Evolutionary conservation across 2,113 vertebrate genomes (phyloP).

Genomic region (Spheniscus mendiculus): DNA sequence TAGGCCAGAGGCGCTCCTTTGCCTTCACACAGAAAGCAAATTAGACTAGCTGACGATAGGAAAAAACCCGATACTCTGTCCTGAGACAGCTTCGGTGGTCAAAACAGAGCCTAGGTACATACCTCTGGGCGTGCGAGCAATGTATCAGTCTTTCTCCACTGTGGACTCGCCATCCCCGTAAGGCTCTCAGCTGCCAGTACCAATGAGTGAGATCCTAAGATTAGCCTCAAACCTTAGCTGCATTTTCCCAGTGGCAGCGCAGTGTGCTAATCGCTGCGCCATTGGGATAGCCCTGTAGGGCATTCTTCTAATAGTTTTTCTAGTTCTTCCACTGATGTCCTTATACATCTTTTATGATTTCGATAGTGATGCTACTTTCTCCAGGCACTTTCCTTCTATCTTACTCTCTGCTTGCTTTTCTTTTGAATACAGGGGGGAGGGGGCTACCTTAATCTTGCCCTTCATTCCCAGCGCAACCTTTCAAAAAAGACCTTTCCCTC

Average conservation of each 20-base stretch:
- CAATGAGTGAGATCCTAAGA: background rate
- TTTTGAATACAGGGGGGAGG: background rate
- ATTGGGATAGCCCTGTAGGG: conserved; percentile 31
- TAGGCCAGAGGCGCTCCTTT: background rate
- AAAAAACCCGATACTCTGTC: background rate
- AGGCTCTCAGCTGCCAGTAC: background rate
- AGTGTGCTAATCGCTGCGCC: conserved; percentile 28
- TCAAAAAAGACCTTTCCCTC: conserved; percentile 1
- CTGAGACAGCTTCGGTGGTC: background rate
- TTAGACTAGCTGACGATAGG: background rate
- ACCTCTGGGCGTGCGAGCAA: background rate
- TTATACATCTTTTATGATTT: conserved; percentile 69
- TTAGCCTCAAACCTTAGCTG: background rate
- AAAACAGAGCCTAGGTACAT: background rate
- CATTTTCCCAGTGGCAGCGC: background rate
- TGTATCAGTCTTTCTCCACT: background rate
- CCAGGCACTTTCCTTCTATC: conserved; percentile 47
- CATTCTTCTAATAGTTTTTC: conserved; percentile 53
- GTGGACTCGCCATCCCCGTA: background rate
- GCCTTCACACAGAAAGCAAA: background rate
- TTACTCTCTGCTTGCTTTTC: conserved; percentile 18
- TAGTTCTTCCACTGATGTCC: conserved; percentile 60
- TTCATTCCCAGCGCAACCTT: background rate
- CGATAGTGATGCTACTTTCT: conserved; percentile 48
- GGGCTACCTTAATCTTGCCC: conserved; percentile 1